Conservation (phyloP, 2,797 vertebrate genomes). For the Ctenochaetus hawaiiensis region DNA sequence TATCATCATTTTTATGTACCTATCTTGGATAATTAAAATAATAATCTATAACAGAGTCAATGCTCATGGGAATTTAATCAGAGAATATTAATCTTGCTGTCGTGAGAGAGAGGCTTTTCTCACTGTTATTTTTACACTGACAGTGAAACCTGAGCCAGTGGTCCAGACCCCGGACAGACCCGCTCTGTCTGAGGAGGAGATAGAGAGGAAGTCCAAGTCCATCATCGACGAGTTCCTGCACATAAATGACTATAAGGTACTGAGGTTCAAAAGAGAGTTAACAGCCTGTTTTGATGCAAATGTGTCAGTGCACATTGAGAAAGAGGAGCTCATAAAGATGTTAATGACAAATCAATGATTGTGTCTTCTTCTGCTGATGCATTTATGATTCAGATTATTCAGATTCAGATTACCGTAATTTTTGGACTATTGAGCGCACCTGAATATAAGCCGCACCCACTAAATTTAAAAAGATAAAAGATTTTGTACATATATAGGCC, state of each 20-base stretch:
- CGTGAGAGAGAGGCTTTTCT: constrained; percentile 5
- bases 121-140: constrained; percentile 12
- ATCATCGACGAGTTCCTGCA: constrained; percentile 99
- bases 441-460: no score
- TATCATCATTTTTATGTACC: no score
- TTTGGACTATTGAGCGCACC: no score
- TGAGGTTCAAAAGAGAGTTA: not conserved
- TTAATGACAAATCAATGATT: not conserved
- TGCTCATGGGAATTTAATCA: no score
- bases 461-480: no score
- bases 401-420: no score
- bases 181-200: constrained; percentile 89
- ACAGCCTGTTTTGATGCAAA: not conserved
- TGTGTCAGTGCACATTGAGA: not conserved
- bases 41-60: no score
- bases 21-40: no score
- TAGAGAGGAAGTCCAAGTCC: constrained; percentile 93
- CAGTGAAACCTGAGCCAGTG: constrained; percentile 88
- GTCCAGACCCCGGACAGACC: constrained; percentile 84
- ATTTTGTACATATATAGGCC: no score
- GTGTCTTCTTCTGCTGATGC: not conserved
- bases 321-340: not conserved
- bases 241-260: constrained; percentile 97
- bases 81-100: not conserved
- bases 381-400: not conserved